phyloP scores from a whole-genome alignment of 2,797 vertebrate species.

The Lepilemur septentrionalis region DNA sequence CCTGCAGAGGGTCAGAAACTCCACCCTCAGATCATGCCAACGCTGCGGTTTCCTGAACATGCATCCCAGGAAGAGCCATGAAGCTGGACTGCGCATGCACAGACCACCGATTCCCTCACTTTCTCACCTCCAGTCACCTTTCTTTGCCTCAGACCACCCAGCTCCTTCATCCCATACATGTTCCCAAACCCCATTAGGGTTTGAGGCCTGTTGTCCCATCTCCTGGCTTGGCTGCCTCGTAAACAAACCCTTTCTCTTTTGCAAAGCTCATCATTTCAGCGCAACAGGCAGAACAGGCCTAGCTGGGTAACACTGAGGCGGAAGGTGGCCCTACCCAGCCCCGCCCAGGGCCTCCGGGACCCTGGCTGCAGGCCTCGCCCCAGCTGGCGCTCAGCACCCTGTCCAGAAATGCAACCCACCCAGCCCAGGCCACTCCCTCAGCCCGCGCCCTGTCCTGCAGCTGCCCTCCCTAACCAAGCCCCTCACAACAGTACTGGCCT shows the following conservation, averaged over 20 bases:
- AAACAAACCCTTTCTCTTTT: neutral
- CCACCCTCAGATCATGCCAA: neutral
- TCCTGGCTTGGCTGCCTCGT: neutral
- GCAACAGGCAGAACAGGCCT: neutral
- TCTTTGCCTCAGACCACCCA: neutral
- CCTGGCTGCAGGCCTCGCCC: too few relatives aligned
- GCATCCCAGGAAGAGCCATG: neutral
- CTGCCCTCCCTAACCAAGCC: neutral
- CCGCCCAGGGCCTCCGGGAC: neutral
- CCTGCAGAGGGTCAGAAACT: rapidly evolving
- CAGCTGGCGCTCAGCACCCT: neutral
- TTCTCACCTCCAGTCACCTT: neutral
- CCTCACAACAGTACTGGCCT: neutral
- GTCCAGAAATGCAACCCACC: rapidly evolving
- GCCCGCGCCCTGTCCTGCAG: too few relatives aligned
- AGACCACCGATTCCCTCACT: neutral
- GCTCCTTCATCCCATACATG: neutral
- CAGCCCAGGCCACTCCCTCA: neutral
- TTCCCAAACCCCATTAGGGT: neutral
- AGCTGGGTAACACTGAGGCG: neutral
- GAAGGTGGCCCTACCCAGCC: neutral
- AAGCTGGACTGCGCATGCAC: neutral
- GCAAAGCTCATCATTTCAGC: neutral
- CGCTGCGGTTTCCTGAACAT: neutral
- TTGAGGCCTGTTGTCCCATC: neutral